phyloP scores from a whole-genome alignment of 2,797 vertebrate genomes.

The Mycteria americana region DNA sequence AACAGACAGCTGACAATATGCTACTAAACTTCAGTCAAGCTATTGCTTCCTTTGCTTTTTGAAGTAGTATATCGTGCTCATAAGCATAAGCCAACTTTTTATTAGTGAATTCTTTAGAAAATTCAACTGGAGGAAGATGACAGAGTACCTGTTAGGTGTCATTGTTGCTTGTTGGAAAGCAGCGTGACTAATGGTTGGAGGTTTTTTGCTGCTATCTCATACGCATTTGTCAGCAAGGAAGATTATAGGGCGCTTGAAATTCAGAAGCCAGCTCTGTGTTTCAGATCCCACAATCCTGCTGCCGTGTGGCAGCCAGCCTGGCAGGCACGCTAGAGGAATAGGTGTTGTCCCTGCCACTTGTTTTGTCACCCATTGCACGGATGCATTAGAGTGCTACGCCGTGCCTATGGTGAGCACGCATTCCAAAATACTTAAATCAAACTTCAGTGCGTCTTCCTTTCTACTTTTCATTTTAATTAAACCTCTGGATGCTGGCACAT shows the following conservation, averaged over 20 bases:
- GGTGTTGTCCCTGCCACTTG: neutral
- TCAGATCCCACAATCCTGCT: neutral
- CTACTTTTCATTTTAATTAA: neutral
- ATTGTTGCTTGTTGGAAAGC: conserved; percentile 4
- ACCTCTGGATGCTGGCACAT: neutral
- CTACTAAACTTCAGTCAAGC: neutral
- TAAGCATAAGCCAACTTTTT: neutral
- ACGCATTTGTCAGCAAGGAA: neutral
- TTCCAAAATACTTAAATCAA: neutral
- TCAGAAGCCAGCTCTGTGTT: neutral
- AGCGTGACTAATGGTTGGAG: neutral
- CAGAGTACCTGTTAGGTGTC: neutral
- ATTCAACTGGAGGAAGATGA: neutral
- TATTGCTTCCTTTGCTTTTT: neutral
- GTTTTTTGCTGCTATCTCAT: conserved; percentile 6
- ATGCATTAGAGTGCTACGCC: neutral
- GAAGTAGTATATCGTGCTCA: neutral
- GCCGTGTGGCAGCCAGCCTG: neutral
- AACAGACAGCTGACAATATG: neutral
- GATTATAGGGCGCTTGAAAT: neutral
- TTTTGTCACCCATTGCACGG: neutral
- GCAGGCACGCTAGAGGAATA: neutral
- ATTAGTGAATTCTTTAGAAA: neutral
- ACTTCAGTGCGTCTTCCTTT: neutral
- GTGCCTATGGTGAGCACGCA: neutral